Evolutionary conservation across 2,113 vertebrate genomes (phyloP).

Genomic region (Salvelinus alpinus): DNA sequence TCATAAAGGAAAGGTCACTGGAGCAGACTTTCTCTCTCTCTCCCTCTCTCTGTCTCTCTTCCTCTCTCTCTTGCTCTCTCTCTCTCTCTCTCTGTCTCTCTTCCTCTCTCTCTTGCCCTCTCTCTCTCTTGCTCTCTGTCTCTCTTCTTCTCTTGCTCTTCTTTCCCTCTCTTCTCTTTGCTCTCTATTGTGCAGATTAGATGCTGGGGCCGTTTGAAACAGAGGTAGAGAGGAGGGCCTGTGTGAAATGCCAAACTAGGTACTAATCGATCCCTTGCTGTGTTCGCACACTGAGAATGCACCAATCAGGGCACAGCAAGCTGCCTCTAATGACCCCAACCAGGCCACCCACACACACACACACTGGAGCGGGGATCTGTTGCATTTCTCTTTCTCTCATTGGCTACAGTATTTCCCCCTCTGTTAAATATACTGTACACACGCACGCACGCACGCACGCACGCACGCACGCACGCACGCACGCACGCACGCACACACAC

Average conservation of each 20-base stretch:
- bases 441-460: not conserved
- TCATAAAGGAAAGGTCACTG: conserved; percentile 49
- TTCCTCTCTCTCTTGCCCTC: not conserved
- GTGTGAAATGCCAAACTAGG: conserved; percentile 70
- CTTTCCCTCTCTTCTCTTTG: too few relatives aligned
- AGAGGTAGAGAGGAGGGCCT: conserved; percentile 49
- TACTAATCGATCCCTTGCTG: conserved; percentile 69
- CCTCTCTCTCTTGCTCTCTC: too few relatives aligned
- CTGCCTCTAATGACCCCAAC: conserved; percentile 65
- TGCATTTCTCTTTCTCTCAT: too few relatives aligned
- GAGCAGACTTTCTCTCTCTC: not conserved
- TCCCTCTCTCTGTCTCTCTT: too few relatives aligned
- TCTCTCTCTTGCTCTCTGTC: conserved; percentile 1
- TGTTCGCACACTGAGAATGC: conserved; percentile 70
- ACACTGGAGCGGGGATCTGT: too few relatives aligned
- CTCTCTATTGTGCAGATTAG: conserved; percentile 31
- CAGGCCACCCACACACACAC: not conserved
- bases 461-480: too few relatives aligned
- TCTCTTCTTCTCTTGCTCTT: conserved; percentile 10
- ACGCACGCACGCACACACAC: not conserved
- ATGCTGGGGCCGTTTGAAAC: conserved; percentile 48
- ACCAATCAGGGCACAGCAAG: conserved; percentile 74
- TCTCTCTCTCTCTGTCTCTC: not conserved
- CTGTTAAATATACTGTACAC: too few relatives aligned
- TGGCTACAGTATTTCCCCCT: too few relatives aligned